Conservation (phyloP, 2,797 vertebrate genomes). For the Melanogrammus aeglefinus region DNA sequence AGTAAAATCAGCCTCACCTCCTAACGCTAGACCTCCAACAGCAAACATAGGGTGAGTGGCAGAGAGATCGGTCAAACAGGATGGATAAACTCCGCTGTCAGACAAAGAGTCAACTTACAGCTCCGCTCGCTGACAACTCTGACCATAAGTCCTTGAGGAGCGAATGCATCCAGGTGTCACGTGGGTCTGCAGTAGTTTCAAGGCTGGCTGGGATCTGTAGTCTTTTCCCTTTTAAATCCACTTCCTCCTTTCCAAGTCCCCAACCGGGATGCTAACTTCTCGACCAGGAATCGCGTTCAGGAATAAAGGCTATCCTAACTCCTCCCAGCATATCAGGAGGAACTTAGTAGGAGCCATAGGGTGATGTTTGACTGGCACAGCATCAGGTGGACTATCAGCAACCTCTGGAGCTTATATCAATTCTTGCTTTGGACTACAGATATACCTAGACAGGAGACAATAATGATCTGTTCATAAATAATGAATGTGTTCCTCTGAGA, state of each 20-base stretch:
- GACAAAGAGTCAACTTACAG: background rate
- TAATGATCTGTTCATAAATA: background rate
- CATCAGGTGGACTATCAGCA: background rate
- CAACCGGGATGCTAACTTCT: background rate
- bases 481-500: background rate
- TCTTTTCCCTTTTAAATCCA: conserved; percentile 24
- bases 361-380: background rate
- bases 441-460: background rate
- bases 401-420: background rate
- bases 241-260: background rate
- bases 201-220: conserved; percentile 57
- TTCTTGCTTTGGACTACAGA: background rate
- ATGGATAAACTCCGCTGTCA: background rate
- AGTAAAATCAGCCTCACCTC: conserved; percentile 46
- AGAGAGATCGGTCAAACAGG: background rate
- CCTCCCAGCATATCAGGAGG: background rate
- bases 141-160: conserved; percentile 24
- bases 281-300: background rate
- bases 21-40: conserved; percentile 10
- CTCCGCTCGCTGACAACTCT: conserved; percentile 4
- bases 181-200: conserved; percentile 54
- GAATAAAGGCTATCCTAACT: background rate
- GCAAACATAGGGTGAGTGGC: conserved; percentile 9
- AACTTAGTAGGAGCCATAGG: background rate
- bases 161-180: conserved; percentile 14